Percentiles rank a stretch among this genome's conserved stretches.
These are phyloP conservation scores for Trachemys scripta DNA, from an alignment of 2,113 vertebrate genomes.

Conservation along the genomic window DNA sequence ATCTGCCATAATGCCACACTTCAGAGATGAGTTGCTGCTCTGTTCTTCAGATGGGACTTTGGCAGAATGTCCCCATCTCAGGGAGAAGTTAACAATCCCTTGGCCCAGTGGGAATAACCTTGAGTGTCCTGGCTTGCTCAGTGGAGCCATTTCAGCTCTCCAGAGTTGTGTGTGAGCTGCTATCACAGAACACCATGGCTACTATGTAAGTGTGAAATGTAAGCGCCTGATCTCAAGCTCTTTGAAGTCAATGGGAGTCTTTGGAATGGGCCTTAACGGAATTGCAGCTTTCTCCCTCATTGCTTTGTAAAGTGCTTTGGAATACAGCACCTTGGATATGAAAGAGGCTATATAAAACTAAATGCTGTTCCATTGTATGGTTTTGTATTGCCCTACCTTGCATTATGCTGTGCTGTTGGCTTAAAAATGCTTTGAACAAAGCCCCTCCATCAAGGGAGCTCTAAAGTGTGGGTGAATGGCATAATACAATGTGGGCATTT, in stretches of 20 bases:
- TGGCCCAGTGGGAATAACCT: not conserved
- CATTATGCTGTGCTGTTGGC: not conserved
- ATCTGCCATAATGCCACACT: not conserved
- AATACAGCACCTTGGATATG: not conserved
- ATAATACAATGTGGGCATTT: not conserved
- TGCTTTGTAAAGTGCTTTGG: not conserved
- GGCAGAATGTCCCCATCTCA: not conserved
- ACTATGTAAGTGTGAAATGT: too few species aligned
- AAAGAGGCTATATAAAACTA: not conserved
- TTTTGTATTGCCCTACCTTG: not conserved
- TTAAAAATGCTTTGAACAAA: not conserved
- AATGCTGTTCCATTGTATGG: not conserved
- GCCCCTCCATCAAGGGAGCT: not conserved
- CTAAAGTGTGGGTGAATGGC: not conserved
- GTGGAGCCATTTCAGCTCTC: not conserved
- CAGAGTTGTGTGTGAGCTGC: not conserved
- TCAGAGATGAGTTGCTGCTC: not conserved
- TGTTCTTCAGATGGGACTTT: not conserved
- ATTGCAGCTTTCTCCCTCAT: not conserved
- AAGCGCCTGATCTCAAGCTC: not conserved
- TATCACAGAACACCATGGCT: not conserved
- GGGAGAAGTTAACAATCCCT: not conserved
- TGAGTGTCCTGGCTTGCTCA: not conserved
- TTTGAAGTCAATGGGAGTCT: not conserved
- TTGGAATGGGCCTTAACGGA: not conserved